A percentile compares a stretch with the other conserved stretches of the same genome.
Evolutionary conservation across 2,113 vertebrate species (phyloP).

Genomic region (Tretioscincus oriximinensis): DNA sequence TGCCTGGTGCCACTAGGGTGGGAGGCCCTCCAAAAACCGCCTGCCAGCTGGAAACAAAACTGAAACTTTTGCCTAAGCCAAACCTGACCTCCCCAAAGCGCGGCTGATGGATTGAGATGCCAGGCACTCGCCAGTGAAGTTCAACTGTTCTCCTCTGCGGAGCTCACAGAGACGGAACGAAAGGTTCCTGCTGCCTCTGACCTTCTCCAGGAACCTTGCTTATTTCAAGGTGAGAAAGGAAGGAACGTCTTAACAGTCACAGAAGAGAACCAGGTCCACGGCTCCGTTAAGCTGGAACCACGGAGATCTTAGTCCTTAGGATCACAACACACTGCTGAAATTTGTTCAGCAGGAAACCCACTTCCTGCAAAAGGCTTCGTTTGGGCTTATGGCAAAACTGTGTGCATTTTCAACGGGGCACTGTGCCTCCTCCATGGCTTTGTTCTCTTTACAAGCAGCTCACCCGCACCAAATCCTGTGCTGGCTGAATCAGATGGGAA

Average conservation of each 20-base stretch:
- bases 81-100: constrained; percentile 16
- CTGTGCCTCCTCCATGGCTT: neutral
- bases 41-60: neutral
- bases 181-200: neutral
- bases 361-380: too few relatives aligned
- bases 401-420: neutral
- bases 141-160: neutral
- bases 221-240: neutral
- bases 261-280: neutral
- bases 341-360: neutral
- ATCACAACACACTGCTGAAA: neutral
- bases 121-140: neutral
- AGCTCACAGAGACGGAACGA: neutral
- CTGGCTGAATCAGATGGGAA: constrained; percentile 9
- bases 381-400: neutral
- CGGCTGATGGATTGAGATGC: neutral
- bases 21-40: neutral
- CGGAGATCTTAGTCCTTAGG: neutral
- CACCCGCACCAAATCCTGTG: neutral
- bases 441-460: neutral
- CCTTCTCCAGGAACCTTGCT: neutral
- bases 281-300: neutral
- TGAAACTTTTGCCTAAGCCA: neutral
- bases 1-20: neutral
- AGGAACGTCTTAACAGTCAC: neutral